Evolutionary conservation across 2,888 invertebrate species (phyloP).

Genomic region (Eristalis arbustorum): DNA sequence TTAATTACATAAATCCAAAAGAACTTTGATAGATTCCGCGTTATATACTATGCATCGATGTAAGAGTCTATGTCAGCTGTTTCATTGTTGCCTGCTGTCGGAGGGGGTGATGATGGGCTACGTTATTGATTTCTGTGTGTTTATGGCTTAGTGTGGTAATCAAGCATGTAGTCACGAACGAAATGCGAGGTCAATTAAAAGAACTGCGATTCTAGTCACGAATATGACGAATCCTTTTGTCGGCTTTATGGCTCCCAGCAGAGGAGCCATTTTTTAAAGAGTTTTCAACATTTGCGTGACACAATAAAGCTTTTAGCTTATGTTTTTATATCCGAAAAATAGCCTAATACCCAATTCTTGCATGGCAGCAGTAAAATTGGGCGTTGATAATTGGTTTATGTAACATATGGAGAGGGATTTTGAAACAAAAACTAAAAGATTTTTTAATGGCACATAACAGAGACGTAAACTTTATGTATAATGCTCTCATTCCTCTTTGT

Average conservation of each 20-base stretch:
- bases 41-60: not conserved
- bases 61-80: not conserved
- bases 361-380: too few relatives aligned
- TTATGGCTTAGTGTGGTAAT: not conserved
- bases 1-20: not conserved
- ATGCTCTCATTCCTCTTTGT: not conserved
- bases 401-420: too few relatives aligned
- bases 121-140: not conserved
- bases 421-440: too few relatives aligned
- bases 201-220: not conserved
- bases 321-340: not conserved
- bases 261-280: too few relatives aligned
- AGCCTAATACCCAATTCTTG: not conserved
- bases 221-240: not conserved
- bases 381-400: too few relatives aligned
- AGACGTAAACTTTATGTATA: not conserved
- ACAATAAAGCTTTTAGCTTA: not conserved
- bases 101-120: not conserved
- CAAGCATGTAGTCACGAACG: not conserved
- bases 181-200: not conserved
- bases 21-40: not conserved
- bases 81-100: not conserved
- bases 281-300: not conserved
- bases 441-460: too few relatives aligned
- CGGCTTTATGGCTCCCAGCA: not conserved